A percentile compares a stretch with the other conserved stretches of the same genome.
Conservation (phyloP, 2,888 invertebrate genomes). For the Chloroclysta siterata region DNA sequence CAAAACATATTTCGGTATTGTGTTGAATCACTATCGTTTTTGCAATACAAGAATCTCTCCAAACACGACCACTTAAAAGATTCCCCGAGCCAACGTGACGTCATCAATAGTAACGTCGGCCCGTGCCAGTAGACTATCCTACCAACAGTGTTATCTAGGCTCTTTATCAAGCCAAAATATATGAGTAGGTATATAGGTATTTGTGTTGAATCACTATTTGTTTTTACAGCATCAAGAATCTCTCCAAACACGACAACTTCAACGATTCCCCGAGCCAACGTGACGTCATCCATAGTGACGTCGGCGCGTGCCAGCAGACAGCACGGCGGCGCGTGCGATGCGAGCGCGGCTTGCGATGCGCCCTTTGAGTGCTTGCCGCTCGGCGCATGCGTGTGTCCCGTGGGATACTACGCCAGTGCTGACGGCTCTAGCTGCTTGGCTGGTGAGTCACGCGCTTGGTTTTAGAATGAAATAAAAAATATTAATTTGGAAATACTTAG, state of each 20-base stretch:
- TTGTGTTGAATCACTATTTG: no score
- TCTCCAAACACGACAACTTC: background rate
- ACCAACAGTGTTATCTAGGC: no score
- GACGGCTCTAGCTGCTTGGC: constrained; percentile 60
- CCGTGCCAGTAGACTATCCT: constrained; percentile 22
- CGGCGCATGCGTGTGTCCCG: constrained; percentile 65
- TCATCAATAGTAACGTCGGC: constrained; percentile 15
- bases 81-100: constrained; percentile 15
- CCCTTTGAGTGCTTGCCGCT: constrained; percentile 60
- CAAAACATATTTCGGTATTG: no score
- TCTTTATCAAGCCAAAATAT: no score
- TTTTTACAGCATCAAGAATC: constrained; percentile 25
- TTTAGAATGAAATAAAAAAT: background rate
- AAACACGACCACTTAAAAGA: background rate
- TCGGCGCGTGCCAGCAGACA: constrained; percentile 21
- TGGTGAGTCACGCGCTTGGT: constrained; percentile 51
- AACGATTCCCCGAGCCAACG: constrained; percentile 9
- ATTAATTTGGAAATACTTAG: no score
- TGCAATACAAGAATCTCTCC: constrained; percentile 19
- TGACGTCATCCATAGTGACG: constrained; percentile 17
- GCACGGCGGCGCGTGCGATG: constrained; percentile 51
- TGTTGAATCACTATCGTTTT: constrained; percentile 3
- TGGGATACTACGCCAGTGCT: constrained; percentile 62
- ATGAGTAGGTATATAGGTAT: no score
- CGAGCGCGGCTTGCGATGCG: constrained; percentile 42